Conservation (phyloP, 37 sponge, comb jelly and placozoan genomes). For the Chondrilla cf. caribensis region DNA sequence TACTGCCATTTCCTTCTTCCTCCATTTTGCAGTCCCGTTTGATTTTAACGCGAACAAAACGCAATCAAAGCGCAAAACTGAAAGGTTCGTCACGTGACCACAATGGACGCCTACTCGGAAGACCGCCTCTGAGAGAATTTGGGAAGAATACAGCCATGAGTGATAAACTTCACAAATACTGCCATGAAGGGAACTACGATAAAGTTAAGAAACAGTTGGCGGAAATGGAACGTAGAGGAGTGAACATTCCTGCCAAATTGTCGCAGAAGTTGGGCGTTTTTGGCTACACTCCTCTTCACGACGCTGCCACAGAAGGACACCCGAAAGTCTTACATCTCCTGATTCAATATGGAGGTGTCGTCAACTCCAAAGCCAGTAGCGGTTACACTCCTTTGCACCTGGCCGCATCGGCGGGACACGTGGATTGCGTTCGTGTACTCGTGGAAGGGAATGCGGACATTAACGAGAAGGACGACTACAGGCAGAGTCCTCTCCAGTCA, state of each 20-base stretch:
- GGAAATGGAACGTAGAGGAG: conserved; percentile 28
- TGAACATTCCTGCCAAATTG: conserved; percentile 35
- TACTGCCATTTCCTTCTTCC: no score
- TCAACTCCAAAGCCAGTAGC: conserved; percentile 71
- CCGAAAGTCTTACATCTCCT: conserved; percentile 47
- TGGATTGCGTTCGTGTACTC: conserved; percentile 29
- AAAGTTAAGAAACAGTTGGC: conserved; percentile 33
- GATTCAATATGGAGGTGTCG: conserved; percentile 41
- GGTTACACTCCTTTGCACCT: conserved; percentile 49
- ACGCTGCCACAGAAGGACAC: conserved; percentile 62
- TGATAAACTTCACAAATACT: conserved; percentile 46
- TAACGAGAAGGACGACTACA: conserved; percentile 24
- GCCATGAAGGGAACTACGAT: conserved; percentile 53
- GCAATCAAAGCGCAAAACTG: no score
- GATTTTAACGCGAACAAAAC: no score
- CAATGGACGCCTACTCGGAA: no score
- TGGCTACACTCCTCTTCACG: conserved; percentile 88
- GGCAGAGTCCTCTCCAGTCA: conserved; percentile 34
- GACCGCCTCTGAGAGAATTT: no score
- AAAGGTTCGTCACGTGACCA: no score
- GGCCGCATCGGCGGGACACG: conserved; percentile 41
- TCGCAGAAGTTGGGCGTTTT: conserved; percentile 66
- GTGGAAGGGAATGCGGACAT: conserved; percentile 34
- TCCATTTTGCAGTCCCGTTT: no score
- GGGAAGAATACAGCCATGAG: no score